phyloP scores from a whole-genome alignment of 2,113 vertebrate genomes.

The Apteryx owenii region DNA sequence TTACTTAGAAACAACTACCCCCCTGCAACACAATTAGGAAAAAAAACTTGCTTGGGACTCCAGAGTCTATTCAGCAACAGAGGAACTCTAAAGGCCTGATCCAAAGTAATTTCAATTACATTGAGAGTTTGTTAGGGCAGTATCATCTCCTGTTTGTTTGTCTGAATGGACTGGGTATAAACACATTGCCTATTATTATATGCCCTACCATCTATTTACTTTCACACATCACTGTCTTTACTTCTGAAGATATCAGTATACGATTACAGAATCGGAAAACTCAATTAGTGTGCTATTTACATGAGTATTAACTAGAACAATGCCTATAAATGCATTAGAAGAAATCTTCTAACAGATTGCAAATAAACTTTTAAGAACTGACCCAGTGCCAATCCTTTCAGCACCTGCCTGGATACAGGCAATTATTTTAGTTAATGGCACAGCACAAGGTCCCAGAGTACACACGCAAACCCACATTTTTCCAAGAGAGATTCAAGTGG shows the following conservation, averaged over 20 bases:
- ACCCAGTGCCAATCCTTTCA: conserved; percentile 40
- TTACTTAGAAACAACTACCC: background rate
- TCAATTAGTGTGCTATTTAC: conserved; percentile 57
- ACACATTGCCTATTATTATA: background rate
- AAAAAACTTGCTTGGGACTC: background rate
- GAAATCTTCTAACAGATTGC: background rate
- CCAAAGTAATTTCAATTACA: background rate
- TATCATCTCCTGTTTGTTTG: background rate
- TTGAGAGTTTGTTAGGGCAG: background rate
- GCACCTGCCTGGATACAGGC: background rate
- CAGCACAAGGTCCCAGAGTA: background rate
- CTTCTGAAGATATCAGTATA: conserved; percentile 25
- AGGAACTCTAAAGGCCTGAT: background rate
- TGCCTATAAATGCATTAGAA: conserved; percentile 40
- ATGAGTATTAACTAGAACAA: conserved; percentile 54
- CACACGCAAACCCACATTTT: background rate
- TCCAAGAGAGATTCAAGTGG: background rate
- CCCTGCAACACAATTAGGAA: background rate
- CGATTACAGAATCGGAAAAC: conserved; percentile 32
- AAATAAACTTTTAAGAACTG: conserved; percentile 58
- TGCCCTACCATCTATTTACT: background rate
- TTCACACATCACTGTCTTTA: conserved; percentile 8
- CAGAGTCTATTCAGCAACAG: background rate
- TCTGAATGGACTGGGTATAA: background rate
- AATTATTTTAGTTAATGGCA: conserved; percentile 48